Percentiles rank a stretch among this genome's conserved stretches.
These are phyloP conservation scores for Phaenicophaeus curvirostris DNA, from an alignment of 2,797 vertebrate genomes.

Conservation along the genomic window DNA sequence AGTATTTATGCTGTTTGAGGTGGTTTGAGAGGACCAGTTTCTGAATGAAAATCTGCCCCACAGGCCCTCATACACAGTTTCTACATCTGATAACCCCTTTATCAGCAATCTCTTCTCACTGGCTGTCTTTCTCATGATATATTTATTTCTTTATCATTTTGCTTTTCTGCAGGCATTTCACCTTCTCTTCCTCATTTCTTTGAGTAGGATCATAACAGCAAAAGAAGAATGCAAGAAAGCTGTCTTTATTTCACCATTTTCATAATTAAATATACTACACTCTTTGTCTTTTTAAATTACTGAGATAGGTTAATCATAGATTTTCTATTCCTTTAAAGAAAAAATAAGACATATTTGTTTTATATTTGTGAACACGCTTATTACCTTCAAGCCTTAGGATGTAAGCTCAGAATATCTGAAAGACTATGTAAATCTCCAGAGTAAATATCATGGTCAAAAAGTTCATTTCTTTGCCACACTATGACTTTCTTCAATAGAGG, in stretches of 20 bases:
- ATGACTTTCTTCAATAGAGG: neutral
- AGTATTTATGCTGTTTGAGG: neutral
- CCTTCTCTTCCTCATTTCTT: neutral
- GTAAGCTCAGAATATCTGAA: neutral
- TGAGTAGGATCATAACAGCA: neutral
- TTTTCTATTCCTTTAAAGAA: neutral
- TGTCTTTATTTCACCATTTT: fast-evolving
- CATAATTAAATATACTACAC: neutral
- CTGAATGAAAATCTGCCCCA: neutral
- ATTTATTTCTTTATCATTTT: neutral
- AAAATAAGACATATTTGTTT: neutral
- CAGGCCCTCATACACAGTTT: neutral
- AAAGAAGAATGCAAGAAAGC: neutral
- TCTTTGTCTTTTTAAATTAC: neutral
- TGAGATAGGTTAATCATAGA: neutral
- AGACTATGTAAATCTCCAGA: neutral
- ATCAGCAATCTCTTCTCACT: neutral
- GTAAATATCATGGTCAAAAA: neutral
- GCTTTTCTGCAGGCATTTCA: neutral
- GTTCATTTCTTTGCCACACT: neutral
- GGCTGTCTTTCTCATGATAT: neutral
- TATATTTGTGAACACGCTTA: neutral
- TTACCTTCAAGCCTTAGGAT: neutral
- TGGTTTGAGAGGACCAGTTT: neutral
- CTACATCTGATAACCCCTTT: neutral